Conservation (phyloP, 1,140 invertebrate species). For the Magallana gigas region DNA sequence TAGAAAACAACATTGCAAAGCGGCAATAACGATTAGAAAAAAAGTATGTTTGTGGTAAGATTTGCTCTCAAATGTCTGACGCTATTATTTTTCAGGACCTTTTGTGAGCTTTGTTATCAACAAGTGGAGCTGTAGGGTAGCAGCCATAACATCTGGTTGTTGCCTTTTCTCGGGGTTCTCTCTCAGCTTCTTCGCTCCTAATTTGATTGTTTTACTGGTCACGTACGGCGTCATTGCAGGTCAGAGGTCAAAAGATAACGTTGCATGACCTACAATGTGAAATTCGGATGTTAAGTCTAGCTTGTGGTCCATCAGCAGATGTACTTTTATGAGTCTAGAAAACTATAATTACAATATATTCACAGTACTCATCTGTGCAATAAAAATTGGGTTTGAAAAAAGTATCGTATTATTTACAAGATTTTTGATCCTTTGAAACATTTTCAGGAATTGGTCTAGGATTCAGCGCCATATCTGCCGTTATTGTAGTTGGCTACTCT, state of each 20-base stretch:
- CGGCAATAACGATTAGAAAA: too few relatives aligned
- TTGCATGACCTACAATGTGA: too few relatives aligned
- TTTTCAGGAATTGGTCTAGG: conserved; percentile 56
- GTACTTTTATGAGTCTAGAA: too few relatives aligned
- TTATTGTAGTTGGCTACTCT: conserved; percentile 55
- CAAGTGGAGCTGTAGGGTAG: conserved; percentile 87
- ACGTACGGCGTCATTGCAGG: conserved; percentile 92
- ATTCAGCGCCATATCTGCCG: conserved; percentile 46
- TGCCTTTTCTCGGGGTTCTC: conserved; percentile 89
- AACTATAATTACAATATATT: too few relatives aligned
- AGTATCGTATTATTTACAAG: too few relatives aligned
- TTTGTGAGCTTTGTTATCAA: conserved; percentile 92
- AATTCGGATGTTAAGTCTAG: too few relatives aligned
- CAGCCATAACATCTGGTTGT: conserved; percentile 86
- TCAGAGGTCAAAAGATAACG: conserved; percentile 73
- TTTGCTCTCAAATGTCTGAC: too few relatives aligned
- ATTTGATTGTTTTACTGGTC: conserved; percentile 84
- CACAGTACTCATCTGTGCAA: too few relatives aligned
- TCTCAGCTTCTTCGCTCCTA: conserved; percentile 83
- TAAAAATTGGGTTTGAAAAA: too few relatives aligned
- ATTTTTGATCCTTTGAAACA: background rate
- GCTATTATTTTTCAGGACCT: conserved; percentile 86
- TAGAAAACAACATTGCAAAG: too few relatives aligned
- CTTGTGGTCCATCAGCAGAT: too few relatives aligned
- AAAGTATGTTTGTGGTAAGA: too few relatives aligned